Base-by-base conservation (phyloP, 2,113 vertebrate genomes). In the Pelecanoides urinatrix region DNA sequence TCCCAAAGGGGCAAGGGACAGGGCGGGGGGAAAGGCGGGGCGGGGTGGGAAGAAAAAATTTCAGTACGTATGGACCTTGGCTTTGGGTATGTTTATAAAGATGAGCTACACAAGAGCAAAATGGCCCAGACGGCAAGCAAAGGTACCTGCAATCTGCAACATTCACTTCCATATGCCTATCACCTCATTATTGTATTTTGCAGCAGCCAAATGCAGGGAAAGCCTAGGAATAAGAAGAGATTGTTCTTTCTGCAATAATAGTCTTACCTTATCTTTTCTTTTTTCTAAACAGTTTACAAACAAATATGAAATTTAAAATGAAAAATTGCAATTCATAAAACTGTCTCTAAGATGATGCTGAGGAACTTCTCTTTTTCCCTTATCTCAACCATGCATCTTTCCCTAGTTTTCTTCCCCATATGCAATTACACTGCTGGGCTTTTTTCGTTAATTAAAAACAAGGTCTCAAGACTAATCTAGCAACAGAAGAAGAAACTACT, bases 381-480 rank as follows among this genome's bases (percentile, higher is more conserved):
- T 94, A 88, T 81, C 93, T 96, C 32, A n/a, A 17, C 20, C 32
- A 38, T 2, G 10, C 9, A 71, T 70, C 91, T 94, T 83, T 14
- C 66, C n/a, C 29, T 44, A 16, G 16, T 63, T 96, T 94, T 87
- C 32, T 53, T 84, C n/a, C 32, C 13, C 12, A 32, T 32, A 44
- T 3, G 11, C 83, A 94, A 86, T 50, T 38, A 80, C 1, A 6
- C 50, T 71, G n/a, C 42, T 71, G 13, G 34, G 38, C 14, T 67
- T 75, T 71, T 78, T 77, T 74, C 86, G 14, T 66, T 88, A 91
- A 88, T 92, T 88, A 92, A 72, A 92, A 95, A 91, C 21, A 63
- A 77, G 52, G 75, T 62, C 66, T 90, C 44, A 88, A 86, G 34
- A 87, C 63, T 87, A 63, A 92, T 86, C 55, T 71, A 63, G n/a